Percentiles rank a stretch among this genome's conserved stretches.
These are phyloP conservation scores for Betta splendens DNA, from an alignment of 2,797 vertebrate species.

Conservation along the genomic window DNA sequence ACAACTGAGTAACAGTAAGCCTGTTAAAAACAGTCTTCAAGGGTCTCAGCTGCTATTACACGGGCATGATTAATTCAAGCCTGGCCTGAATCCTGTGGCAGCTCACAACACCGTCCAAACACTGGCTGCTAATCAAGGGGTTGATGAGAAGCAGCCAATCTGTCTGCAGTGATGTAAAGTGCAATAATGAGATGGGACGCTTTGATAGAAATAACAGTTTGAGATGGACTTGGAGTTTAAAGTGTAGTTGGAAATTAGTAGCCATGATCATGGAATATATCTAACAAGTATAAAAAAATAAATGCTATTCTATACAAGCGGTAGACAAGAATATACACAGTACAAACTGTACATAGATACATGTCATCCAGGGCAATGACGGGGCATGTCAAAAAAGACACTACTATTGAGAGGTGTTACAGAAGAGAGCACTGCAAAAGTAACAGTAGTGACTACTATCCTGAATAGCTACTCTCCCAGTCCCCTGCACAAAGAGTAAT, in stretches of 20 bases:
- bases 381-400: slow-evolving; percentile 12
- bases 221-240: slow-evolving; percentile 31
- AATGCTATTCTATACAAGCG: slow-evolving; percentile 74
- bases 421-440: slow-evolving; percentile 30
- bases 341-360: slow-evolving; percentile 51
- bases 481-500: slow-evolving; percentile 14
- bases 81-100: slow-evolving; percentile 39
- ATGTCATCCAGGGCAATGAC: slow-evolving; percentile 19
- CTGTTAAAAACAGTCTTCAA: slow-evolving; percentile 40
- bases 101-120: slow-evolving; percentile 47
- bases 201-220: slow-evolving; percentile 37
- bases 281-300: slow-evolving; percentile 73
- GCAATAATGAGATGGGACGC: slow-evolving; percentile 66
- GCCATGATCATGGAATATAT: slow-evolving; percentile 54
- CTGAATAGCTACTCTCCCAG: slow-evolving; percentile 16
- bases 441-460: slow-evolving; percentile 3
- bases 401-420: slow-evolving; percentile 19
- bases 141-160: slow-evolving; percentile 33
- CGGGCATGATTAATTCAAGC: slow-evolving; percentile 3
- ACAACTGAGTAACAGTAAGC: slow-evolving; percentile 50
- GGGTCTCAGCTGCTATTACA: slow-evolving; percentile 15
- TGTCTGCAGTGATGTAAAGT: slow-evolving; percentile 72
- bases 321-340: slow-evolving; percentile 50
- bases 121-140: slow-evolving; percentile 18
- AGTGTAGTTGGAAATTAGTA: slow-evolving; percentile 49